Evolutionary conservation across 2,888 invertebrate genomes (phyloP).

Genomic region (Rugalucina vietnamica): DNA sequence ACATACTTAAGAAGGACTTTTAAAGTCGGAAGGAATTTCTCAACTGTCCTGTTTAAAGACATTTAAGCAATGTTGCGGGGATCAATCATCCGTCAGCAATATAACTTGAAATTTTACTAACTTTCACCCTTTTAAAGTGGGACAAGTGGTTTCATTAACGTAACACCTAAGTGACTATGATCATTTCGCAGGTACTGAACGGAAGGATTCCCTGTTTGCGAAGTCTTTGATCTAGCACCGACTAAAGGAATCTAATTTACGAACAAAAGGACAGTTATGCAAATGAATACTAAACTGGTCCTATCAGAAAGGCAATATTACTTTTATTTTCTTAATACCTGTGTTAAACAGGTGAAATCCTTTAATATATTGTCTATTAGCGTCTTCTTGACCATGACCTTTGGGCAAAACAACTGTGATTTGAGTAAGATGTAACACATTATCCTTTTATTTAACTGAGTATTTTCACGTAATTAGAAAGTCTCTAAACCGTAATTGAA

Average conservation of each 20-base stretch:
- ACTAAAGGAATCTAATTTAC: conserved; percentile 3
- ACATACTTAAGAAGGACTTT: background rate
- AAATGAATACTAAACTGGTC: background rate
- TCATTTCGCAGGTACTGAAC: background rate
- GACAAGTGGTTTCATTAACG: background rate
- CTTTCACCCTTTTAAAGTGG: conserved; percentile 1
- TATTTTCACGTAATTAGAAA: background rate
- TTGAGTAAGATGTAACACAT: conserved; percentile 10
- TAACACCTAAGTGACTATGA: conserved; percentile 9
- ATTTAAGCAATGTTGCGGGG: background rate
- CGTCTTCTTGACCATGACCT: background rate
- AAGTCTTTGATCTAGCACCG: conserved; percentile 18
- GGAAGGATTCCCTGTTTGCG: background rate
- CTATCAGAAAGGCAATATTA: background rate
- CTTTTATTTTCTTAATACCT: conserved; percentile 8
- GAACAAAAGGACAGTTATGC: background rate
- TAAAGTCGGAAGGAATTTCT: too few species aligned
- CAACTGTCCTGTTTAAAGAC: too few species aligned
- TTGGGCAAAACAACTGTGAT: background rate
- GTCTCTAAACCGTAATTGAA: background rate
- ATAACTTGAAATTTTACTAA: conserved; percentile 12
- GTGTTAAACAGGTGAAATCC: background rate
- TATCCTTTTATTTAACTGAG: background rate
- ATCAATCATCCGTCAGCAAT: background rate
- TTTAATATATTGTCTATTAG: conserved; percentile 6